These are phyloP conservation scores for Tetraneura akinire DNA, from an alignment of 1,140 invertebrate species.

Conservation along the genomic window DNA sequence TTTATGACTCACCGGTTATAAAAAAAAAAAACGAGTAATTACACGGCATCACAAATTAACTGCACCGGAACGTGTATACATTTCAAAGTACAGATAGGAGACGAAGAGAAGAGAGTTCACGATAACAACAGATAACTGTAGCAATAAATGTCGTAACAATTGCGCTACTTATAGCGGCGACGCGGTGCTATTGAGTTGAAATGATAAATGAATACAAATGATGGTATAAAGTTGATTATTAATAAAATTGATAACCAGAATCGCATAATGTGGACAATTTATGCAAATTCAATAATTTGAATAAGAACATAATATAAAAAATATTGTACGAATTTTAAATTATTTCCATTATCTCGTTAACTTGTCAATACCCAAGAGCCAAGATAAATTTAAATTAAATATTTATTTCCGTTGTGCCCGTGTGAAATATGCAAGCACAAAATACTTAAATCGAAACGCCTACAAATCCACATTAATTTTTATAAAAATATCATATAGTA, in stretches of 20 bases:
- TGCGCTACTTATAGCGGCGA: background rate
- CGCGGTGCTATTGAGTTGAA: background rate
- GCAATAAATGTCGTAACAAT: background rate
- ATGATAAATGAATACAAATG: background rate
- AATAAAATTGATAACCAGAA: too few species aligned
- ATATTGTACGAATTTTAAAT: background rate
- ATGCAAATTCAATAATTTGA: background rate
- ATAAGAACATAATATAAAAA: background rate
- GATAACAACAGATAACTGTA: background rate
- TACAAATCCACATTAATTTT: too few species aligned
- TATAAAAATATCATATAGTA: too few species aligned
- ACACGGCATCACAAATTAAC: background rate
- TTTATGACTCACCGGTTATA: background rate
- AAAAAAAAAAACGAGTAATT: background rate
- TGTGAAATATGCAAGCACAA: too few species aligned
- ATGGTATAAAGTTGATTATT: too few species aligned
- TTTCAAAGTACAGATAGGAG: too few species aligned
- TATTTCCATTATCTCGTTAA: too few species aligned
- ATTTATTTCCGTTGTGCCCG: too few species aligned
- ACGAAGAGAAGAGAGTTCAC: background rate
- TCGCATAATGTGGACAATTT: too few species aligned
- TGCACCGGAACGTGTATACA: background rate
- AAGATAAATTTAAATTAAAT: too few species aligned
- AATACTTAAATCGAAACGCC: too few species aligned
- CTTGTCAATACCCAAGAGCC: too few species aligned